These are phyloP conservation scores for Paramormyrops hopkinsi DNA, from an alignment of 2,797 vertebrate species.

Conservation along the genomic window DNA sequence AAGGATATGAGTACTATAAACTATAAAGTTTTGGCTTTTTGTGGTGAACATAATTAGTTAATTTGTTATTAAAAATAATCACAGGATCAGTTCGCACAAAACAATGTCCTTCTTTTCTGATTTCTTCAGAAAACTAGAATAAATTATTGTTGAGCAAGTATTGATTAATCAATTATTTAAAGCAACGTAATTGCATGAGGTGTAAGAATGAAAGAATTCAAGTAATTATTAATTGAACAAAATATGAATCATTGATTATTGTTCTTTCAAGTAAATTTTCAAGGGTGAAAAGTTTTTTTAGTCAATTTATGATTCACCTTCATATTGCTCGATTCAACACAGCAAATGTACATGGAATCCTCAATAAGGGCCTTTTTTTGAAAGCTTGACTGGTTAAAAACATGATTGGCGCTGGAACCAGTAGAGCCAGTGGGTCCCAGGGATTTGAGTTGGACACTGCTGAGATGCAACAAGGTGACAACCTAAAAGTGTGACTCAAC, in stretches of 20 bases:
- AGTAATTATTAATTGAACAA: conserved; percentile 5
- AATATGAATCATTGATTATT: conserved; percentile 3
- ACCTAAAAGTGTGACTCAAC: background rate
- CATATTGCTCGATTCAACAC: background rate
- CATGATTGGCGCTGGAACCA: background rate
- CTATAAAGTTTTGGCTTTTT: background rate
- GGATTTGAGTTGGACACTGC: background rate
- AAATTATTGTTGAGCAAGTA: background rate
- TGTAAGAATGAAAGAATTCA: background rate
- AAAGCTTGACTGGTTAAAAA: background rate
- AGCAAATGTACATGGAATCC: background rate
- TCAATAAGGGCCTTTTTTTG: background rate
- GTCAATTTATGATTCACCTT: background rate
- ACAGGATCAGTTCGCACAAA: background rate
- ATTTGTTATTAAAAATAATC: background rate
- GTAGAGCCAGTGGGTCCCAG: background rate
- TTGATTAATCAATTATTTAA: background rate
- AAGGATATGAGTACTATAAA: background rate
- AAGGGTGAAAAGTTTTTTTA: background rate
- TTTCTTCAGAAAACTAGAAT: conserved; percentile 2
- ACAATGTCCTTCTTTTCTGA: background rate
- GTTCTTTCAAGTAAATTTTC: background rate
- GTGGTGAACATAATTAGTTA: background rate
- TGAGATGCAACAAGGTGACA: background rate
- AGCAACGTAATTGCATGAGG: background rate